A percentile compares a stretch with the other conserved stretches of the same genome.
Conservation (phyloP, 2,888 invertebrate species). For the Apotomis turbidana region DNA sequence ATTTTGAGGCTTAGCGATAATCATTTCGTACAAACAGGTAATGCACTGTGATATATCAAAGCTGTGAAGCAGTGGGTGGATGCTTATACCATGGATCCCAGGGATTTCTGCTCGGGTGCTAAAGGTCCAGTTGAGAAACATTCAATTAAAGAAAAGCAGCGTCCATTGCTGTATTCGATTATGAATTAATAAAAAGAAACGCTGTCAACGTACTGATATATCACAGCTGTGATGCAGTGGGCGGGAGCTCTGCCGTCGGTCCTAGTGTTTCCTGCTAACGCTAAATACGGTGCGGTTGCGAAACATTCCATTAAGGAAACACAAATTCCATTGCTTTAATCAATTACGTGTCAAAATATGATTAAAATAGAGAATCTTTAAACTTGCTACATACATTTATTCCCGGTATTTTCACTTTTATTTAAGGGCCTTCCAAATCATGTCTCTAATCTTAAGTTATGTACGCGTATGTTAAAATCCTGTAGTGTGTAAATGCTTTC, state of each 20-base stretch:
- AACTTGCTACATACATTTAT: no score
- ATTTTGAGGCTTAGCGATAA: no score
- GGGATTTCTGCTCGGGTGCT: constrained; percentile 17
- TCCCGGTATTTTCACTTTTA: no score
- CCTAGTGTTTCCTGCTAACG: constrained; percentile 19
- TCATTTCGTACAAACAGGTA: no score
- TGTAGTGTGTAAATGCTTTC: no score
- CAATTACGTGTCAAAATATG: not conserved
- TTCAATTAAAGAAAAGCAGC: constrained; percentile 29
- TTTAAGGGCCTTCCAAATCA: no score
- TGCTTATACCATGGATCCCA: constrained; percentile 11
- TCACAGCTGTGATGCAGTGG: constrained; percentile 16
- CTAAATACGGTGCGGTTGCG: constrained; percentile 21
- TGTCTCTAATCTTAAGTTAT: no score
- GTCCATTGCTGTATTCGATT: constrained; percentile 2
- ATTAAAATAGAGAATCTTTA: no score
- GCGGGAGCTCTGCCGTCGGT: constrained; percentile 16
- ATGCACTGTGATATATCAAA: not conserved
- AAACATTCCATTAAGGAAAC: constrained; percentile 29
- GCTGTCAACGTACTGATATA: constrained; percentile 8
- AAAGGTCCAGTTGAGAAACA: constrained; percentile 16
- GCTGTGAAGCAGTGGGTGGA: constrained; percentile 21
- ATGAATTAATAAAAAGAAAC: no score
- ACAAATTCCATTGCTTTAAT: constrained; percentile 4
- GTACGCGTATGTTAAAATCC: no score